Conservation (phyloP, 2,113 vertebrate genomes). For the Oceanodroma tethys region DNA sequence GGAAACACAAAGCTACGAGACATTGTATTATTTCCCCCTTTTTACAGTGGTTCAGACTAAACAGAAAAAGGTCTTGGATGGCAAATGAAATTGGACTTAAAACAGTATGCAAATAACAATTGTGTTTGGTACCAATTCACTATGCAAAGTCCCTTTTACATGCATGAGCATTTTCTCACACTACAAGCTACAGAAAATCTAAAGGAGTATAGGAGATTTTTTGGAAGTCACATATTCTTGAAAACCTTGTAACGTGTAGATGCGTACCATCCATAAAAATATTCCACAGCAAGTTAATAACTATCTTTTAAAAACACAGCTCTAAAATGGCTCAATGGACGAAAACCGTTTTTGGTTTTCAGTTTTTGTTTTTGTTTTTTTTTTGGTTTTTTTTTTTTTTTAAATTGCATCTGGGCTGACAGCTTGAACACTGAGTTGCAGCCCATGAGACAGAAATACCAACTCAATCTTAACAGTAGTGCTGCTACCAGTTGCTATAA, state of each 20-base stretch:
- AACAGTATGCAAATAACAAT: accelerated
- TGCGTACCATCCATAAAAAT: neutral
- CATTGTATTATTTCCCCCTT: neutral
- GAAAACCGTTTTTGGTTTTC: neutral
- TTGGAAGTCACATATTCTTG: neutral
- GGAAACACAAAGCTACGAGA: neutral
- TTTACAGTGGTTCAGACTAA: neutral
- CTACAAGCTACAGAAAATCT: neutral
- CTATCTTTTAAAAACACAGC: neutral
- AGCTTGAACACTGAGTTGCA: conserved; percentile 45
- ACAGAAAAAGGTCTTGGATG: neutral
- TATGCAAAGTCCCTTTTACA: neutral
- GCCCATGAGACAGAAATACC: conserved; percentile 54
- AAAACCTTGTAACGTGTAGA: neutral
- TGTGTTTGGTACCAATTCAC: neutral
- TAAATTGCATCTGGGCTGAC: conserved; percentile 46
- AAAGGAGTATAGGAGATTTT: neutral
- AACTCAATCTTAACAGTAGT: conserved; percentile 9
- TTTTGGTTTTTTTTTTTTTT: neutral
- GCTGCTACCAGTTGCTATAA: conserved; percentile 57
- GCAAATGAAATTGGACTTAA: neutral
- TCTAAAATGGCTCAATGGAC: conserved; percentile 7
- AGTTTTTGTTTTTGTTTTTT: neutral
- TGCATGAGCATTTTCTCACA: accelerated
- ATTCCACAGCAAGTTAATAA: neutral